phyloP scores from a whole-genome alignment of 2,113 vertebrate species.

The Rhegmatorhina hoffmannsi region DNA sequence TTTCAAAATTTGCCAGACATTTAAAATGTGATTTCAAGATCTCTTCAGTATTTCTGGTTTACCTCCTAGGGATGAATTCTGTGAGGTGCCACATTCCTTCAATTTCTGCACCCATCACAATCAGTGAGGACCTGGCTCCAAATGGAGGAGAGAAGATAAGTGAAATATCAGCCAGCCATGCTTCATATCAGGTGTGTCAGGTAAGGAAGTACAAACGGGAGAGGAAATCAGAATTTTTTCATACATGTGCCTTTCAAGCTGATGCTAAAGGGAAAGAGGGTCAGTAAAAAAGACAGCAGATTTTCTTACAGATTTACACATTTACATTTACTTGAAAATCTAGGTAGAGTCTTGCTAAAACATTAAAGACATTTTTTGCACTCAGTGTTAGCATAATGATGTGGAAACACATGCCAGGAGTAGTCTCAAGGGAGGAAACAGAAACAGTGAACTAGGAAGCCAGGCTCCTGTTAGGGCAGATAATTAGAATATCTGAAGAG shows the following conservation, averaged over 20 bases:
- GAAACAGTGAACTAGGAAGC: constrained; percentile 48
- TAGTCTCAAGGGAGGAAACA: constrained; percentile 32
- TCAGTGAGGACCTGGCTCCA: background rate
- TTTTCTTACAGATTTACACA: background rate
- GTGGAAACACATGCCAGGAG: constrained; percentile 28
- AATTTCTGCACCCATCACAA: background rate
- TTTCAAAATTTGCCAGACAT: background rate
- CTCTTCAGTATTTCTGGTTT: background rate
- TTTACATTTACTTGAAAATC: background rate
- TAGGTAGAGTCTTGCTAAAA: constrained; percentile 22
- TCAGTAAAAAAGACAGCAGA: background rate
- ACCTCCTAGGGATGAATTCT: background rate
- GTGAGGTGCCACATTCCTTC: background rate
- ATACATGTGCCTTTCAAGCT: background rate
- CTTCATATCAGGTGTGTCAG: background rate
- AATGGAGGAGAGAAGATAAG: background rate
- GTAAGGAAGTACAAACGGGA: background rate
- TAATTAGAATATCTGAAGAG: constrained; percentile 57
- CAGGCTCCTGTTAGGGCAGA: constrained; percentile 39
- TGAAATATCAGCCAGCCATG: background rate
- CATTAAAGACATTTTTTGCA: constrained; percentile 32
- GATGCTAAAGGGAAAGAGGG: background rate
- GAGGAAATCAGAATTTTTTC: background rate
- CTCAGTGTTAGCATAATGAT: background rate
- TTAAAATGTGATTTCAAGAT: background rate